Base-by-base conservation (phyloP, 1,140 invertebrate genomes). In the Bombus breviceps region DNA sequence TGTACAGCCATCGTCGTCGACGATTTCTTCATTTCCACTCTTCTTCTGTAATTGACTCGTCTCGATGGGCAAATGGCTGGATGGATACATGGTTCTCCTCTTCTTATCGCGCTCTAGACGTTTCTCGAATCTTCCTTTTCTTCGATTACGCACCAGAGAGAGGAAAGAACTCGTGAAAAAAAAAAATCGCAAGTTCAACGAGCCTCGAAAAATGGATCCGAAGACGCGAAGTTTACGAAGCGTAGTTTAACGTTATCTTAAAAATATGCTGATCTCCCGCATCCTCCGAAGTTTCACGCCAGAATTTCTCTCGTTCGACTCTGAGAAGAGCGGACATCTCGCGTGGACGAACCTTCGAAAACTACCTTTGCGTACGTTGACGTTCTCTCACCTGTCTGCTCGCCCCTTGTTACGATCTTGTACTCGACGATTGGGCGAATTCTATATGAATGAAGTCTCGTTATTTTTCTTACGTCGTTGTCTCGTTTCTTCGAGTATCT, bases 21-120 rank as follows among this genome's bases (percentile, higher is more conserved):
- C 77, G 69, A 57, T 86, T 68, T 80, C 79, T 71, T 64, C 66
- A 28, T 69, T 78, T 76, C 64, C 47, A 68, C 59, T 72, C 71
- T 73, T 69, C 74, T 34, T 73, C 71, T 77, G 69, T 94, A 94
- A 94, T 94, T 94, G 93, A 94, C 93, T 90, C 92, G 89, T 89
- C 88, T 88, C 89, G 88, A 76, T 89, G 88, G 91, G 88, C 86
- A 81, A 88, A 75, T 87, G 78, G 79, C 57, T 88, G 78, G 64
- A 90, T 81, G 76, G 83, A 81, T 84, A 37, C 71, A 53, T 69
- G 81, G 57, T 81, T 81, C 79, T 71, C 41, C 39, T 82, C 64
- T 82, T 62, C 32, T 81, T 47, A 37, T 59, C 34, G 34, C 15
- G 15, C 6, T 68, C 12, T n/a, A n/a, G 28, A n/a, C 59, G 59